phyloP scores from a whole-genome alignment of 2,113 vertebrate species.

The Sylvia atricapilla region DNA sequence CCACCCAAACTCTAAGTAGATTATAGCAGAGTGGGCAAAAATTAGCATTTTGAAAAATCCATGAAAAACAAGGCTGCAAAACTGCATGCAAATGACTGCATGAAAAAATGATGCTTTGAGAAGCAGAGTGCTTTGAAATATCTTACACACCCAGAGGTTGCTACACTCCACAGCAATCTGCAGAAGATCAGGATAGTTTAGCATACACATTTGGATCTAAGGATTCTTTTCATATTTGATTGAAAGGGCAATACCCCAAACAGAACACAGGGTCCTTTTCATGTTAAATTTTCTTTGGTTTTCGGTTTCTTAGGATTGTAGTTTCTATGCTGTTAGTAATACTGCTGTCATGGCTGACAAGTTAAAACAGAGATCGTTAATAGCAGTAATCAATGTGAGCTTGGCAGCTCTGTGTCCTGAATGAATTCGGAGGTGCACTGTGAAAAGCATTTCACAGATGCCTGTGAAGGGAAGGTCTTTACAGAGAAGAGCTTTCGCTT shows the following conservation, averaged over 20 bases:
- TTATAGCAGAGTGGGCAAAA: conserved; percentile 41
- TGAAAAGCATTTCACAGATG: conserved; percentile 42
- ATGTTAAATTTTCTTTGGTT: background rate
- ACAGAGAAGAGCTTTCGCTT: background rate
- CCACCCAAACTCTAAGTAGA: background rate
- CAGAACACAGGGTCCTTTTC: background rate
- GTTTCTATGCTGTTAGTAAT: background rate
- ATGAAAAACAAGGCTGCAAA: conserved; percentile 18
- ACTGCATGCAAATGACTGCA: background rate
- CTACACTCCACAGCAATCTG: background rate
- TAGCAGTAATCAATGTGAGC: background rate
- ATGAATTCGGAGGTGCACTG: background rate
- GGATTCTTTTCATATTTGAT: background rate
- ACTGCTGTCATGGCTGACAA: background rate
- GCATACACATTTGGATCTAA: background rate
- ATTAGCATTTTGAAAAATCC: conserved; percentile 41
- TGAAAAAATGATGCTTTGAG: background rate
- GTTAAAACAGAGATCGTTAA: conserved; percentile 20
- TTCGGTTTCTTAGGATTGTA: background rate
- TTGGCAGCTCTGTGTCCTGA: background rate
- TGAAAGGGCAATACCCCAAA: background rate
- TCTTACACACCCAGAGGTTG: background rate
- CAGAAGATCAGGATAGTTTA: background rate
- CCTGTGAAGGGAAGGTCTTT: conserved; percentile 23
- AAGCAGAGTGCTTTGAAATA: conserved; percentile 15